A percentile compares a stretch with the other conserved stretches of the same genome.
Evolutionary conservation across 2,888 invertebrate genomes (phyloP).

Genomic region (Agonopterix alstromeriana): DNA sequence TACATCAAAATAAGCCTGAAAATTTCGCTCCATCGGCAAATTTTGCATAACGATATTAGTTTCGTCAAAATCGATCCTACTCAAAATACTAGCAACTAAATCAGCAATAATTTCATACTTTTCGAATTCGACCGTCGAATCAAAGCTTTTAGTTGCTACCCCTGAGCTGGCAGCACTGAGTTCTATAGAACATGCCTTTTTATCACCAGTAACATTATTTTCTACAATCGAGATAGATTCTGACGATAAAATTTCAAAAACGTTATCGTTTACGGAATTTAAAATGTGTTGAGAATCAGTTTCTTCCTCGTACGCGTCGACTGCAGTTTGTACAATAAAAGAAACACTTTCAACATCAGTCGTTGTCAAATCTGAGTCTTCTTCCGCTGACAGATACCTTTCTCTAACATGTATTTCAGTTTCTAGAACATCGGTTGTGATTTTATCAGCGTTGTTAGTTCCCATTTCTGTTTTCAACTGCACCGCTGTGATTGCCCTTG

Average conservation of each 20-base stretch:
- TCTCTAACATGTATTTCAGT: conserved; percentile 6
- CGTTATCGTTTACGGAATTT: conserved; percentile 12
- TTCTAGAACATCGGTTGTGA: conserved; percentile 9
- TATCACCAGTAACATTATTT: conserved; percentile 1
- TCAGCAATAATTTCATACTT: conserved; percentile 54
- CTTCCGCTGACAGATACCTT: conserved; percentile 9
- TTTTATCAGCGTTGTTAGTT: conserved; percentile 3
- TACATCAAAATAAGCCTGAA: conserved; percentile 1
- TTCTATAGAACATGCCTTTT: not conserved
- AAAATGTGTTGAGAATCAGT: conserved; percentile 7
- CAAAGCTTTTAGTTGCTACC: conserved; percentile 37
- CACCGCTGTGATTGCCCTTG: conserved; percentile 11
- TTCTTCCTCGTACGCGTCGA: conserved; percentile 16
- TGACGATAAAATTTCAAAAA: conserved; percentile 13
- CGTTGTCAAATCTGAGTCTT: conserved; percentile 12
- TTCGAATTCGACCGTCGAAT: conserved; percentile 64
- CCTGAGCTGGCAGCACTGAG: conserved; percentile 37
- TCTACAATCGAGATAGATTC: conserved; percentile 6
- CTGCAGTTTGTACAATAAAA: conserved; percentile 15
- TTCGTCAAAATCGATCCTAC: conserved; percentile 30
- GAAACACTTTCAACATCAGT: conserved; percentile 9
- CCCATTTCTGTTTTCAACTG: conserved; percentile 18
- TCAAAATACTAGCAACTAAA: conserved; percentile 36
- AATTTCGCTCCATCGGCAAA: conserved; percentile 5
- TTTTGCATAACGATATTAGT: conserved; percentile 6